Base-by-base conservation (phyloP, 2,797 vertebrate species). In the Notolabrus celidotus region DNA sequence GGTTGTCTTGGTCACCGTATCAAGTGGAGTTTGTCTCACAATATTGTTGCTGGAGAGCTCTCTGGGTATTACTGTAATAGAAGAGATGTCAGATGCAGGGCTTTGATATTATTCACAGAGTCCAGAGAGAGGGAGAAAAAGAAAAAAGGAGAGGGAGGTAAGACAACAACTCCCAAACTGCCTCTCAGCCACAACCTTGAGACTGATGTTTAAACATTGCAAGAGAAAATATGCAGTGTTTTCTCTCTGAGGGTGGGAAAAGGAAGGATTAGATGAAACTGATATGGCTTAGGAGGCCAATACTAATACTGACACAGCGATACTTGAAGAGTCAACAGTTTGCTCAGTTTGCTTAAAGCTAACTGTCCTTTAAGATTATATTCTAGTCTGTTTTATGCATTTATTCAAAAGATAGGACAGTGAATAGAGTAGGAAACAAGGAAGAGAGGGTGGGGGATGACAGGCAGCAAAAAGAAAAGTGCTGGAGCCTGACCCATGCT, bases 1-100 rank as follows among this genome's bases (percentile, higher is more conserved):
- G 22, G 59, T 60, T 68, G 56, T 67, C 53, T 69, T 64, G 66
- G 73, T 74, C 57, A 64, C 54, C 58, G 54, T 56, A 74, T 76
- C 54, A 70, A 70, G 60, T 16, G 45, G 62, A 62, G 57, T 75
- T 71, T 69, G 39, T 59, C 16, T 83, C 50, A 68, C 56, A 56
- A 17, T 72, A 50, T 49, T 71, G 54, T 23, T 47, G 41, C 29
- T 67, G 62, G 39, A 80, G 58, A 20, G 39, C 53, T 83, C 67
- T 76, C 70, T 70, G 69, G 75, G 69, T 76, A 62, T 70, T 80
- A 43, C 61, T 82, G 67, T 82, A 78, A 82, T 60, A 70, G 67
- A 87, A 66, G 69, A 43, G 31, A 77, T 82, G 70, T 84, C 71
- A 58, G 60, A 63, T 58, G 53, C 64, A 47, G 46, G 20, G 15